Conservation (phyloP, 1,140 invertebrate genomes). For the Formica selysi region DNA sequence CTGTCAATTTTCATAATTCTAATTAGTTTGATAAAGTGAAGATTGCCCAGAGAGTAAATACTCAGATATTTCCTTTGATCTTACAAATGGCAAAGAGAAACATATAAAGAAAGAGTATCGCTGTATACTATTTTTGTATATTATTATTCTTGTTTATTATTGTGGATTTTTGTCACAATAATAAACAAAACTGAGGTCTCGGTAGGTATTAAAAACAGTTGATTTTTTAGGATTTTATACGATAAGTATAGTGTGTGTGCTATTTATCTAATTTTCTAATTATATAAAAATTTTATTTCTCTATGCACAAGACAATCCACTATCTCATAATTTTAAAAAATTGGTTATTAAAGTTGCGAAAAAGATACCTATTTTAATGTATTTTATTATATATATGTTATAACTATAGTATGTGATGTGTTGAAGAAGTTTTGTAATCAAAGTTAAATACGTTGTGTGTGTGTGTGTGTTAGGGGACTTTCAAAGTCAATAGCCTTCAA, state of each 20-base stretch:
- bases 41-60: not conserved
- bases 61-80: not conserved
- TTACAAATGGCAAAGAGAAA: not conserved
- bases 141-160: constrained; percentile 11
- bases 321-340: not conserved
- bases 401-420: too few species aligned
- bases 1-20: constrained; percentile 6
- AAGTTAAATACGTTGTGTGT: too few species aligned
- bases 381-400: too few species aligned
- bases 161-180: constrained; percentile 2
- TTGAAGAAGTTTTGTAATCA: too few species aligned
- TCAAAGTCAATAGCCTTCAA: too few species aligned
- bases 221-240: not conserved
- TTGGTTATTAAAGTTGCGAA: too few species aligned
- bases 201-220: not conserved
- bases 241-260: not conserved
- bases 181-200: not conserved
- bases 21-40: constrained; percentile 23
- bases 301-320: not conserved
- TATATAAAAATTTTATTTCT: not conserved
- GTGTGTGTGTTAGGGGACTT: too few species aligned
- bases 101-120: not conserved
- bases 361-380: too few species aligned
- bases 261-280: not conserved
- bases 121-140: not conserved